These are phyloP conservation scores for Ciconia maguari DNA, from an alignment of 2,113 vertebrate genomes.

Conservation along the genomic window DNA sequence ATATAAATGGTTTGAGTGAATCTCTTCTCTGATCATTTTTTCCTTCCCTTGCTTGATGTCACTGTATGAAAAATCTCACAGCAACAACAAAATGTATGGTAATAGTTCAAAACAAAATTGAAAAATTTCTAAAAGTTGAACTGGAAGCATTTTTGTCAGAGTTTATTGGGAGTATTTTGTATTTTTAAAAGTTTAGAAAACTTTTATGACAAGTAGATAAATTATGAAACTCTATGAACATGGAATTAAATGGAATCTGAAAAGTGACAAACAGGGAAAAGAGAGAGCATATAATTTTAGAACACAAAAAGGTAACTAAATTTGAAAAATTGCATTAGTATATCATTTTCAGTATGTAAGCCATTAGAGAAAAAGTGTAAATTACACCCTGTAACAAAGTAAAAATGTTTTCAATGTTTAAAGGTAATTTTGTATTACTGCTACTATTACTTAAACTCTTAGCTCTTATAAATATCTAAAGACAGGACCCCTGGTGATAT, in stretches of 20 bases:
- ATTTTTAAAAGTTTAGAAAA: conserved; percentile 76
- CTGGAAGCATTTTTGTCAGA: conserved; percentile 74
- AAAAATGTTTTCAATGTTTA: conserved; percentile 89
- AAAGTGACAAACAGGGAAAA: conserved; percentile 79
- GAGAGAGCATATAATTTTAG: conserved; percentile 81
- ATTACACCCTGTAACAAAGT: conserved; percentile 88
- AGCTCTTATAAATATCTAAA: conserved; percentile 93
- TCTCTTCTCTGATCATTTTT: conserved; percentile 65
- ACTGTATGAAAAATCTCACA: conserved; percentile 48
- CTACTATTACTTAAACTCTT: conserved; percentile 96
- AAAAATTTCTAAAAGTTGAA: conserved; percentile 78
- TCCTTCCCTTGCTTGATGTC: conserved; percentile 61
- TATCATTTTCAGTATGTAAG: conserved; percentile 82
- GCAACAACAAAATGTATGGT: conserved; percentile 58
- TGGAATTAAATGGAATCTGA: conserved; percentile 78
- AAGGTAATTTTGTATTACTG: conserved; percentile 91
- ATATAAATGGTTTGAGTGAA: conserved; percentile 68
- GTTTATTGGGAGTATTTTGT: conserved; percentile 74
- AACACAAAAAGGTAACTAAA: conserved; percentile 80
- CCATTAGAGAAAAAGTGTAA: conserved; percentile 84
- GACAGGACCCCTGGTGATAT: conserved; percentile 92
- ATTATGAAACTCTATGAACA: conserved; percentile 72
- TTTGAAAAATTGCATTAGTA: conserved; percentile 86
- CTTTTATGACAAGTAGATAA: conserved; percentile 80
- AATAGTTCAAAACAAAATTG: conserved; percentile 74